Percentiles rank a stretch among this genome's conserved stretches.
Evolutionary conservation across 2,888 invertebrate species (phyloP).

Genomic region (Leptothorax acervorum): DNA sequence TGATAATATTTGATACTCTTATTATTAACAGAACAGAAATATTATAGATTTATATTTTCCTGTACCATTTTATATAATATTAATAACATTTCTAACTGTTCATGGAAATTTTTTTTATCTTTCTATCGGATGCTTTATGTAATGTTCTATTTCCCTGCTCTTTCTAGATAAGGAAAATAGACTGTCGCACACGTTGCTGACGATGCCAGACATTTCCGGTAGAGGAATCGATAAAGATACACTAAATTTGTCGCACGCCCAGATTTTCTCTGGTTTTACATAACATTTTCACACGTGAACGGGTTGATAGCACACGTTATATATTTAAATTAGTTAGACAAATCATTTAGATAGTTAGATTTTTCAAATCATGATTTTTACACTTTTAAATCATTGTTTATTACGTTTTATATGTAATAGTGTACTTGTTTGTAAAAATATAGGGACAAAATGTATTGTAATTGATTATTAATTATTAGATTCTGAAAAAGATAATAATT

Average conservation of each 20-base stretch:
- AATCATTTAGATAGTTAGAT: neutral
- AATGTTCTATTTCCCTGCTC: constrained; percentile 5
- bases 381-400: neutral
- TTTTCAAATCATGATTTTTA: neutral
- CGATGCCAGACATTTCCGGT: constrained; percentile 32
- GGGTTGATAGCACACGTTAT: neutral
- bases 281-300: neutral
- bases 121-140: constrained; percentile 10
- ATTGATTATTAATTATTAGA: neutral
- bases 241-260: constrained; percentile 16
- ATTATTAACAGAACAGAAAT: neutral
- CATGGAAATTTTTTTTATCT: constrained; percentile 7
- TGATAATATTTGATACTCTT: neutral
- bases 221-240: constrained; percentile 27
- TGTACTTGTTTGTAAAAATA: neutral
- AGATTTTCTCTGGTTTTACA: neutral
- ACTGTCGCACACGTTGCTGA: constrained; percentile 8
- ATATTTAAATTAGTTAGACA: neutral
- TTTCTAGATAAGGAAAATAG: constrained; percentile 25
- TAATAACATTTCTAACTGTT: neutral
- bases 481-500: neutral
- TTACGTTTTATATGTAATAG: neutral
- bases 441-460: neutral
- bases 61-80: neutral
- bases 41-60: neutral